These are phyloP conservation scores for Dendrocopos noguchii DNA, from an alignment of 2,113 vertebrate species.

Conservation along the genomic window DNA sequence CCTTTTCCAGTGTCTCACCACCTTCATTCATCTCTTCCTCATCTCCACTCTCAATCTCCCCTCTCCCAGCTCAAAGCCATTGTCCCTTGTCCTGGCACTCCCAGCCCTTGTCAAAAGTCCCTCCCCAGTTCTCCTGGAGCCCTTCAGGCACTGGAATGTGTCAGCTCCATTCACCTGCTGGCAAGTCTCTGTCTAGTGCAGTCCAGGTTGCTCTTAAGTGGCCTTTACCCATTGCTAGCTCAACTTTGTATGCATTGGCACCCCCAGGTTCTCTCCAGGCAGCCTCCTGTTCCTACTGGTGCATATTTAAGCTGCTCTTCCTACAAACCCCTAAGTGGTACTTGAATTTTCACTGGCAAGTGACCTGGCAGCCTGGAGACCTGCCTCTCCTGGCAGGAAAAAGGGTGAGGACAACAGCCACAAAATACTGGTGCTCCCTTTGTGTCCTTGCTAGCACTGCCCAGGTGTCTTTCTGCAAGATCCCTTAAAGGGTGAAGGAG, in stretches of 20 bases:
- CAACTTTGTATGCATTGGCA: neutral
- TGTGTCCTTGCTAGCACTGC: neutral
- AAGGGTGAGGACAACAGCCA: neutral
- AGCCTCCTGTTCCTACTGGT: neutral
- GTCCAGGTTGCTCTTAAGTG: neutral
- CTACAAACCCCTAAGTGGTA: neutral
- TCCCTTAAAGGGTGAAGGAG: neutral
- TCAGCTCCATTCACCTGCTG: neutral
- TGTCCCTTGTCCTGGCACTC: too few species aligned
- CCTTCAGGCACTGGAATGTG: too few species aligned
- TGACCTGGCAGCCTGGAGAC: neutral
- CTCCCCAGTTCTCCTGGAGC: too few species aligned
- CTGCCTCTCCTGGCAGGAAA: neutral
- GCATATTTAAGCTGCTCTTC: neutral
- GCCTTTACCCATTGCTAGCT: neutral
- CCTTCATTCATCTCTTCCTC: too few species aligned
- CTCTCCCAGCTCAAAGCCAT: too few species aligned
- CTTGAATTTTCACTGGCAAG: neutral
- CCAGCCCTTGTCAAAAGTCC: too few species aligned
- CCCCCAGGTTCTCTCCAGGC: neutral
- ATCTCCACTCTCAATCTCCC: too few species aligned
- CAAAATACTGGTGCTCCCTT: neutral
- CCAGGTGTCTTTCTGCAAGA: neutral
- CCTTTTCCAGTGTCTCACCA: too few species aligned
- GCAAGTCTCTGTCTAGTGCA: neutral